These are phyloP conservation scores for Formica aserva DNA, from an alignment of 2,888 invertebrate genomes.

Conservation along the genomic window DNA sequence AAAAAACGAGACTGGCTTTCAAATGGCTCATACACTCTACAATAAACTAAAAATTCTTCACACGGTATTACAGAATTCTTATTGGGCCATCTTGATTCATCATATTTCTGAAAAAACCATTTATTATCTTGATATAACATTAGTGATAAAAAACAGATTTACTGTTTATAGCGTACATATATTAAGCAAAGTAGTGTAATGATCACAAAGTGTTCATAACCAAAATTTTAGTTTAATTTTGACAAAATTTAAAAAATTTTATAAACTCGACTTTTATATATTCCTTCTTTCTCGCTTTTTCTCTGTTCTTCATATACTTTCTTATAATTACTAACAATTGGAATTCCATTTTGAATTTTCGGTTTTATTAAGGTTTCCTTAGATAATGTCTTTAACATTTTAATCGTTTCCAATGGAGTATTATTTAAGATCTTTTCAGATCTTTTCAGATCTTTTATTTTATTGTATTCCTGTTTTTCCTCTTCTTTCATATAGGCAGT, in stretches of 20 bases:
- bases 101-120: slow-evolving; percentile 69
- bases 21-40: slow-evolving; percentile 87
- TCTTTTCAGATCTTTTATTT: slow-evolving; percentile 52
- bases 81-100: slow-evolving; percentile 31
- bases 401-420: slow-evolving; percentile 76
- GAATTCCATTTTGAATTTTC: slow-evolving; percentile 78
- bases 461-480: slow-evolving; percentile 68
- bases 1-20: slow-evolving; percentile 56
- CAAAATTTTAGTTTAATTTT: background rate
- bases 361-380: slow-evolving; percentile 59
- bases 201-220: background rate
- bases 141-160: background rate
- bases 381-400: slow-evolving; percentile 69
- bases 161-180: slow-evolving; percentile 54
- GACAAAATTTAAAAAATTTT: background rate
- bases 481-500: slow-evolving; percentile 31
- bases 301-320: background rate
- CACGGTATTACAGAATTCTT: slow-evolving; percentile 75
- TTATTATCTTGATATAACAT: background rate
- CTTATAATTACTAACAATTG: slow-evolving; percentile 71
- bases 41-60: slow-evolving; percentile 85
- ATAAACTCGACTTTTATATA: background rate
- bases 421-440: slow-evolving; percentile 72
- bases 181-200: slow-evolving; percentile 62
- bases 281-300: background rate